Evolutionary conservation across 2,888 invertebrate genomes (phyloP), one percentile per base, ranked within the genome.

Genomic region (Hybos culiciformis): DNA sequence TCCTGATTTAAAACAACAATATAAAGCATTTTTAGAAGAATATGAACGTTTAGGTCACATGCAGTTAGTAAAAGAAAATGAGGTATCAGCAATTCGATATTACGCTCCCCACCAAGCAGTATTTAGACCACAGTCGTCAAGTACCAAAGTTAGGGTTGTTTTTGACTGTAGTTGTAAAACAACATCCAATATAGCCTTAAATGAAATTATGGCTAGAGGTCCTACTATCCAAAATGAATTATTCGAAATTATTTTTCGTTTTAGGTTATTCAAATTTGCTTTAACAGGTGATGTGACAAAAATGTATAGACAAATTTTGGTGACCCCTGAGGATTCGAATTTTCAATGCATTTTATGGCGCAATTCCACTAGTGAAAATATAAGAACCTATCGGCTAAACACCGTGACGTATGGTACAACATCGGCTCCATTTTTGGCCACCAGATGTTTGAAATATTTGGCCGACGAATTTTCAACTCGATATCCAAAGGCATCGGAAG

Each of bases 261-360:
- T 34, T 18, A 5, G 37, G 15, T 6, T 8, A 8, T 15, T 38
- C 17, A 19, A 18, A 18, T 40, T 40, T 8, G 37, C 49, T 9
- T 33, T 49, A 1, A 48, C 48, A 9, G 47, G 47, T 3, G 49
- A 49, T 31, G 40, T 50, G 6, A 41, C 41, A 4, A 52, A 52
- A 46, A 51, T 50, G 48, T 52, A 52, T 36, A 42, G 52, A 6
- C 49, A 51, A 37, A 39, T 40, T 7, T 42, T 44, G 36, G 46
- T 50, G 6, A 40, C 42, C 11, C 38, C 39, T n/a, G 39, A 44
- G 8, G 50, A 50, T 21, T 14, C 37, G 1, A 23, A 48, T 18
- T 50, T 47, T 39, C 48, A 50, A 33, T 37, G 41, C 9, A 44
- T 50, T 34, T 42, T 46, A 8, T 49, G 48, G 48, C 33, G 47